These are phyloP conservation scores for Pocillopora damicornis DNA, from an alignment of 64 coral and sea anemone species.

Conservation along the genomic window DNA sequence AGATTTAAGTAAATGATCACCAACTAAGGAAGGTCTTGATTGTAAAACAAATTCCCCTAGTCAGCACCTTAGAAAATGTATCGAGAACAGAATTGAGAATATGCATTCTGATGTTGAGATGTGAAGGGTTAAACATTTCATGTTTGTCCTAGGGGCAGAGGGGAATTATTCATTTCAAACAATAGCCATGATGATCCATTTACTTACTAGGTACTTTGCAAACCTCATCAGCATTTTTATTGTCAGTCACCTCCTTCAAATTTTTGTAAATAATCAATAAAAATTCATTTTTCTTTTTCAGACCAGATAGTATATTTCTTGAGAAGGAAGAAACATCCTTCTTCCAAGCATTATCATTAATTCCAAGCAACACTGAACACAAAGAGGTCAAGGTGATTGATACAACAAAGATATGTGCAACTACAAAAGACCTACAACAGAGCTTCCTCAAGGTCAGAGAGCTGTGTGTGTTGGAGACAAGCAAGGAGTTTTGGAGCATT, in stretches of 20 bases:
- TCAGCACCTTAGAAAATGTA: too few relatives aligned
- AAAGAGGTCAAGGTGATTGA: slow-evolving; percentile 83
- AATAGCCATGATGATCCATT: too few relatives aligned
- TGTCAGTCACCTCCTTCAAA: neutral
- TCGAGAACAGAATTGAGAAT: too few relatives aligned
- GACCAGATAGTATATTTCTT: slow-evolving; percentile 93
- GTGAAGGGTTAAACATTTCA: too few relatives aligned
- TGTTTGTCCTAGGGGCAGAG: too few relatives aligned
- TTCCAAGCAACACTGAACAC: slow-evolving; percentile 70
- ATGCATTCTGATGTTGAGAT: too few relatives aligned
- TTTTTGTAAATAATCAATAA: neutral
- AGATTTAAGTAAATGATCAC: too few relatives aligned
- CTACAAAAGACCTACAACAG: slow-evolving; percentile 64
- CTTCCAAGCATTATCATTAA: slow-evolving; percentile 64
- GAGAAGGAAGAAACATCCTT: slow-evolving; percentile 93
- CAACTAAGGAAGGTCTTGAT: too few relatives aligned
- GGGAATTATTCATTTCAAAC: too few relatives aligned
- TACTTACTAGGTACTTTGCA: too few relatives aligned
- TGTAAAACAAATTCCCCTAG: too few relatives aligned
- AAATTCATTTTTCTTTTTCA: slow-evolving; percentile 38
- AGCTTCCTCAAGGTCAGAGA: slow-evolving; percentile 67
- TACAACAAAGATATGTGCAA: slow-evolving; percentile 65
- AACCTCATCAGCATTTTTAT: too few relatives aligned
- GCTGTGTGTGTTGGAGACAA: slow-evolving; percentile 84
- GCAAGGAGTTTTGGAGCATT: slow-evolving; percentile 83